Base-by-base conservation (phyloP, 2,888 invertebrate genomes). In the Dasypogon diadema region DNA sequence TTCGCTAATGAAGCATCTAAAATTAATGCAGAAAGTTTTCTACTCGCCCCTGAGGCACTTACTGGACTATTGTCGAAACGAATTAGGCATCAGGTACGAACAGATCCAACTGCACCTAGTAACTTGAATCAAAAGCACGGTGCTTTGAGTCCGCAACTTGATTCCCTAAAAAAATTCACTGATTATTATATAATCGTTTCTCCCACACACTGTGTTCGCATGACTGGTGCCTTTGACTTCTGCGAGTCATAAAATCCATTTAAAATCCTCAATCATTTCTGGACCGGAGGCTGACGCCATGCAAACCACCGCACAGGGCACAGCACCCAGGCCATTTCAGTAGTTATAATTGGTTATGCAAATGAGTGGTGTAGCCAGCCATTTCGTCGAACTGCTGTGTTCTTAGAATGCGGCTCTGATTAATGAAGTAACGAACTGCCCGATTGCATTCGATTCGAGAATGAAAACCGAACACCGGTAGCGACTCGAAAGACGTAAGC, bases 331-430 rank as follows among this genome's bases (percentile, higher is more conserved):
- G 26, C 14, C 18, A 30, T 54, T 70, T 70, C 51, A 51, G 70
- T 54, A 70, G 70, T 70, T 30, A 56, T 76, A 72, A 76, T 76
- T 76, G 76, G 76, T 63, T 76, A 76, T 76, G 76, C 76, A 76
- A 76, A 76, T 76, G 65, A 76, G 73, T 54, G 30, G 16, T 48
- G 34, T 60, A 73, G 56, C 65, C 63, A 46, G n/a, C n/a, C n/a
- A n/a, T n/a, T 75, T 51, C 51, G 26, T n/a, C 55, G 56, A 56
- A 24, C 30, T 42, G 60, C 16, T 22, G 22, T 68, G 56, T 56
- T 21, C 42, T 54, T 14, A 51, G 51, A 48, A 34, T 34, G 37
- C 21, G 60, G 34, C 26, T 60, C 60, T 60, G 73, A 73, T 60
- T 60, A 55, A 51, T 72, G 60, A 76, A 73, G 76, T 48, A 73